These are phyloP conservation scores for Arenaria interpres DNA, from an alignment of 2,113 vertebrate genomes.

Conservation along the genomic window DNA sequence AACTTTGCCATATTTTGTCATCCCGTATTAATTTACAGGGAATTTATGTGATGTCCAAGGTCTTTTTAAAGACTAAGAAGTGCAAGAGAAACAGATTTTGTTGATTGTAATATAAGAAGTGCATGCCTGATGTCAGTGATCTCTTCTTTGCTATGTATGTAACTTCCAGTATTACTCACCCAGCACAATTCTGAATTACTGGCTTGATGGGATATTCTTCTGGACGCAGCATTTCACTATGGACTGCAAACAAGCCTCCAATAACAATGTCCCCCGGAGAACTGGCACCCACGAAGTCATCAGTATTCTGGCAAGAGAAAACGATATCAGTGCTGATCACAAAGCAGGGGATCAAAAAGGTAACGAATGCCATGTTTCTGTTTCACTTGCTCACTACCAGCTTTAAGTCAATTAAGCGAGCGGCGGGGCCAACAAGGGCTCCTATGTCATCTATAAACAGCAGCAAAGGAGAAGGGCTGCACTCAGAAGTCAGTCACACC, in stretches of 20 bases:
- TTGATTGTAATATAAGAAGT: background rate
- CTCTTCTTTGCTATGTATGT: background rate
- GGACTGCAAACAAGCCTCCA: conserved; percentile 78
- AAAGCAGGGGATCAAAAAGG: conserved; percentile 50
- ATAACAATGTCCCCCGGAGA: conserved; percentile 74
- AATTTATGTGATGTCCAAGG: background rate
- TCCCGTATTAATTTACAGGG: accelerated
- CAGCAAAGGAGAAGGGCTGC: background rate
- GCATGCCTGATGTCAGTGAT: too few species aligned
- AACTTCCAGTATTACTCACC: conserved; percentile 73
- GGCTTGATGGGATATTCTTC: conserved; percentile 66
- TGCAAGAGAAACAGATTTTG: background rate
- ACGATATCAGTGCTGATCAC: background rate
- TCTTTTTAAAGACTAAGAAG: background rate
- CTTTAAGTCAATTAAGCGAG: conserved; percentile 6
- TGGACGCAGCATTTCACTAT: conserved; percentile 69
- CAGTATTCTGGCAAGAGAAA: conserved; percentile 66
- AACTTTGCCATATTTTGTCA: background rate
- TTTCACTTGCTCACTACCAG: conserved; percentile 17
- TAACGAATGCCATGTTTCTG: conserved; percentile 64
- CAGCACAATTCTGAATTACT: conserved; percentile 72
- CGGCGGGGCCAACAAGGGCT: background rate
- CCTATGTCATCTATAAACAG: conserved; percentile 64
- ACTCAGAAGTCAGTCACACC: conserved; percentile 14
- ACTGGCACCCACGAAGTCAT: conserved; percentile 69